Evolutionary conservation across 2,888 invertebrate genomes (phyloP).

Genomic region (Abscondita cerata): DNA sequence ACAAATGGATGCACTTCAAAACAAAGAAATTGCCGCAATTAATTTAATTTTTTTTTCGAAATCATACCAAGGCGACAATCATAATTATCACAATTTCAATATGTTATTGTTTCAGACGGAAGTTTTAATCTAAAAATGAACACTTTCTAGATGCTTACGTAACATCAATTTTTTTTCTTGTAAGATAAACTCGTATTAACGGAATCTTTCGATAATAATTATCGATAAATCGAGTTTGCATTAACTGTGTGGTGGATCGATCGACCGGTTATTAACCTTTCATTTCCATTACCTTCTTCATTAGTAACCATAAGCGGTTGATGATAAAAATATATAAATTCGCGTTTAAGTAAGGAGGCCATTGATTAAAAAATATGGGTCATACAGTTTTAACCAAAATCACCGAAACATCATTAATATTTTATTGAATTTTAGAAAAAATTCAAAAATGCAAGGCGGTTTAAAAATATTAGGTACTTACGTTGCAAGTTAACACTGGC

Average conservation of each 20-base stretch:
- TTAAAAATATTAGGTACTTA: slow-evolving; percentile 16
- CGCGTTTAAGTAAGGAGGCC: too few species aligned
- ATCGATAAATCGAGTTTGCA: slow-evolving; percentile 1
- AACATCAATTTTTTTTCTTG: not conserved
- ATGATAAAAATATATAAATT: too few species aligned
- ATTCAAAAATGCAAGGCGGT: too few species aligned
- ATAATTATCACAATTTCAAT: slow-evolving; percentile 13
- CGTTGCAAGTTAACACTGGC: slow-evolving; percentile 14
- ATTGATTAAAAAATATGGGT: too few species aligned
- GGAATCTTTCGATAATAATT: not conserved
- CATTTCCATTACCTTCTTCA: too few species aligned
- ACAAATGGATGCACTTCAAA: slow-evolving; percentile 26
- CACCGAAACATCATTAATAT: too few species aligned
- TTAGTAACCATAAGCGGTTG: too few species aligned
- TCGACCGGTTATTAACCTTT: slow-evolving; percentile 26
- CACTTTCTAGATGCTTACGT: slow-evolving; percentile 3
- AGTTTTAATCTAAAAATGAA: not conserved
- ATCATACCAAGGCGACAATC: slow-evolving; percentile 5
- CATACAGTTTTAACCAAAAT: too few species aligned
- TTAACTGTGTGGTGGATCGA: slow-evolving; percentile 3
- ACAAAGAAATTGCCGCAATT: slow-evolving; percentile 27
- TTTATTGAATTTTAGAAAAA: too few species aligned
- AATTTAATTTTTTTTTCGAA: slow-evolving; percentile 9
- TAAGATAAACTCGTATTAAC: not conserved
- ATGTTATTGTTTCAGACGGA: slow-evolving; percentile 7